Percentiles rank a stretch among this genome's conserved stretches.
Conservation (phyloP, 2,888 invertebrate species). For the Drosophila subsilvestris region DNA sequence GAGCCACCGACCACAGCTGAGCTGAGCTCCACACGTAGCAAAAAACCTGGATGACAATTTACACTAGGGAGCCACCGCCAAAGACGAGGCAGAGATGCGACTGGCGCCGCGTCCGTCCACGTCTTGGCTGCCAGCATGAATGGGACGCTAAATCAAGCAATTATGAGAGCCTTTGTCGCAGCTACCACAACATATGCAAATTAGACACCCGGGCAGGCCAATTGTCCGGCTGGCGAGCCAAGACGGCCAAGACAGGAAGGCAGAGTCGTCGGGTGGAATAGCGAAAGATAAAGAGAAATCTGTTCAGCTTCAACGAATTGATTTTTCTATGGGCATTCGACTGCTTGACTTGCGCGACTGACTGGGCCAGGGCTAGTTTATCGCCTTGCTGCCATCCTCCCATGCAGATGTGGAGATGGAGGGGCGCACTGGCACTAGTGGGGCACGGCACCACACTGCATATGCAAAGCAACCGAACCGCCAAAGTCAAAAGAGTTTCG, state of each 20-base stretch:
- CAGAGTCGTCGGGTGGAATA: conserved; percentile 10
- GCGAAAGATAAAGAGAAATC: conserved; percentile 59
- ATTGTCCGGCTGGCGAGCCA: neutral
- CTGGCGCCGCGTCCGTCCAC: conserved; percentile 63
- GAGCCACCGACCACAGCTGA: conserved; percentile 9
- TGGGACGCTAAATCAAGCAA: conserved; percentile 83
- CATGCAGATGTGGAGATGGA: neutral
- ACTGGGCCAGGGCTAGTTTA: conserved; percentile 59
- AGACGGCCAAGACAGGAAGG: neutral
- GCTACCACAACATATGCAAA: conserved; percentile 74
- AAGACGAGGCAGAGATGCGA: conserved; percentile 27
- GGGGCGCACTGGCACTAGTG: neutral
- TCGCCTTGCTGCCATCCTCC: conserved; percentile 38
- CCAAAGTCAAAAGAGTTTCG: conserved; percentile 73
- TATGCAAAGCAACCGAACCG: conserved; percentile 74
- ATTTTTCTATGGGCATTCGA: conserved; percentile 68
- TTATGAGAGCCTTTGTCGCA: conserved; percentile 82
- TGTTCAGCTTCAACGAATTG: conserved; percentile 76
- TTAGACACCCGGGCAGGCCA: conserved; percentile 42
- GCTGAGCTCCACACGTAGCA: conserved; percentile 36
- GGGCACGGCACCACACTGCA: conserved; percentile 23
- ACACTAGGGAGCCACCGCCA: conserved; percentile 48
- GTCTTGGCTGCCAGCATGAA: conserved; percentile 61
- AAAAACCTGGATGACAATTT: conserved; percentile 61
- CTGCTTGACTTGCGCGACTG: conserved; percentile 73